phyloP scores from a whole-genome alignment of 2,888 invertebrate species.

The Ophion costatus region DNA sequence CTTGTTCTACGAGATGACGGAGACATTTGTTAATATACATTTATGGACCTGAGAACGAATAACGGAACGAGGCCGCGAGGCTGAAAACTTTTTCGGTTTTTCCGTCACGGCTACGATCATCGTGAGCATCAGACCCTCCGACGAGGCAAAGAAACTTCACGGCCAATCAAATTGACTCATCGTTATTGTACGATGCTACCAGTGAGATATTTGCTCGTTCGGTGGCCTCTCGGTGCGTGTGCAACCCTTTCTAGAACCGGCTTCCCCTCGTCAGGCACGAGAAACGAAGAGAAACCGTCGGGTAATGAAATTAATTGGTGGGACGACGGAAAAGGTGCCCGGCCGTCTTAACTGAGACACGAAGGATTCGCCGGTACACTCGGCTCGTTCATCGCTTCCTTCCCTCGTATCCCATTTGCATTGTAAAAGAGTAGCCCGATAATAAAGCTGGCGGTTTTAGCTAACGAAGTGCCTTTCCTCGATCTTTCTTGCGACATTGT shows the following conservation, averaged over 20 bases:
- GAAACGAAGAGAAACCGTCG: conserved; percentile 52
- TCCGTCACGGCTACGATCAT: conserved; percentile 57
- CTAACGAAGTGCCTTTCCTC: conserved; percentile 63
- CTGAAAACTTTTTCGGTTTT: conserved; percentile 49
- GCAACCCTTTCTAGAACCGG: conserved; percentile 65
- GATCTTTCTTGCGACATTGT: conserved; percentile 22
- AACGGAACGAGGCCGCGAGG: conserved; percentile 21
- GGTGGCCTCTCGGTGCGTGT: conserved; percentile 39
- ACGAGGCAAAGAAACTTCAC: conserved; percentile 43
- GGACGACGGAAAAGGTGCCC: conserved; percentile 69
- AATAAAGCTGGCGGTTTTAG: conserved; percentile 69
- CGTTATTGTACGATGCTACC: conserved; percentile 64
- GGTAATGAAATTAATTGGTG: conserved; percentile 78
- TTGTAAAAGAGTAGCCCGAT: conserved; percentile 69
- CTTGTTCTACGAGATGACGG: too few relatives aligned
- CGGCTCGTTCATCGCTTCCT: conserved; percentile 42
- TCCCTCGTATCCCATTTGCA: conserved; percentile 66
- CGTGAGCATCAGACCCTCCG: conserved; percentile 23
- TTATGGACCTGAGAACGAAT: conserved; percentile 21
- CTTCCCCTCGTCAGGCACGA: conserved; percentile 44
- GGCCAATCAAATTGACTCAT: conserved; percentile 74
- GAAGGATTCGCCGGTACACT: conserved; percentile 49
- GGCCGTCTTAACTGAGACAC: conserved; percentile 67
- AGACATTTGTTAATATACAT: background rate
- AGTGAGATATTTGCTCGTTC: conserved; percentile 68